These are phyloP conservation scores for Aythya baeri DNA, from an alignment of 2,113 vertebrate genomes.

Conservation along the genomic window DNA sequence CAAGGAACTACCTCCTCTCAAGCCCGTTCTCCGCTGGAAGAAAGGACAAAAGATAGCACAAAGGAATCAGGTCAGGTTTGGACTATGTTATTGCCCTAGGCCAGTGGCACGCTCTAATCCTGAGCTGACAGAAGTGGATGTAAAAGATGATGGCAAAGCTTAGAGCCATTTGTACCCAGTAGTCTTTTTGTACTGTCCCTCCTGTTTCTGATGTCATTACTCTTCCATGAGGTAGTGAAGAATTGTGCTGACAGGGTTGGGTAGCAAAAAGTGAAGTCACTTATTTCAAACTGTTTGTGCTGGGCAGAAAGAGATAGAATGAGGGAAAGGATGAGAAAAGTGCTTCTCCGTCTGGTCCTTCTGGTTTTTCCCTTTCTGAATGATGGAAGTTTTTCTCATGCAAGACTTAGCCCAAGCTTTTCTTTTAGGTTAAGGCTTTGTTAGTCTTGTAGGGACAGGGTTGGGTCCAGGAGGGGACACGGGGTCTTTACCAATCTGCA, in stretches of 20 bases:
- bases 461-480: not conserved
- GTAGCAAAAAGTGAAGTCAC: not conserved
- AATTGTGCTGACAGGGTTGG: not conserved
- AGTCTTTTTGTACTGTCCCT: not conserved
- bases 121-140: not conserved
- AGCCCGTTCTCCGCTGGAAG: slow-evolving; percentile 92
- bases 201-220: not conserved
- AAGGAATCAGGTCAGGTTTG: slow-evolving; percentile 88
- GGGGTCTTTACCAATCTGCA: not conserved
- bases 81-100: not conserved
- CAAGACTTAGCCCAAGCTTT: not conserved
- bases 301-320: not conserved
- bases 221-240: not conserved
- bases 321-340: not conserved
- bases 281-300: not conserved
- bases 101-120: not conserved
- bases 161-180: not conserved
- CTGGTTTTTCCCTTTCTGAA: not conserved
- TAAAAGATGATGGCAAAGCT: not conserved
- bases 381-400: not conserved
- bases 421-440: not conserved
- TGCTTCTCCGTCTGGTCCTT: not conserved
- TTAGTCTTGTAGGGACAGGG: not conserved
- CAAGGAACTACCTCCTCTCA: slow-evolving; percentile 85
- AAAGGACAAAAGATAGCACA: slow-evolving; percentile 91